Evolutionary conservation across 2,797 vertebrate genomes (phyloP).

Genomic region (Heliangelus exortis): DNA sequence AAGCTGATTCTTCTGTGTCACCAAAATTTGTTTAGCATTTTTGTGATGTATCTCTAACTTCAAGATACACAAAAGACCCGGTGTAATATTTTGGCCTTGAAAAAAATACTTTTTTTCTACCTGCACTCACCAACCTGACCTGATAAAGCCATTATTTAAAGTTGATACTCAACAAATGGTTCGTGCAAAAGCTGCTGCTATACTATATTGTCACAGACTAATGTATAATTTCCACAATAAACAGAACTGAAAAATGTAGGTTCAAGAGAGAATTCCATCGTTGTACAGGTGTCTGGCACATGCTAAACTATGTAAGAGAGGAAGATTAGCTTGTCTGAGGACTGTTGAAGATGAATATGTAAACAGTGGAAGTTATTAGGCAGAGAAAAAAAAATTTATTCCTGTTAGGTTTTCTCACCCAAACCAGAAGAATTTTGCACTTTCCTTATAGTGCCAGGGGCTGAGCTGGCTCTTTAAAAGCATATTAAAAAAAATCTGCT

Average conservation of each 20-base stretch:
- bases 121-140: background rate
- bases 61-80: background rate
- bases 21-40: background rate
- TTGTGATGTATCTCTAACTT: background rate
- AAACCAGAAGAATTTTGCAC: background rate
- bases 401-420: background rate
- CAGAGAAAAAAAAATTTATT: background rate
- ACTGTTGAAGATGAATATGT: background rate
- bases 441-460: background rate
- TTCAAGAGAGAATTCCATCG: background rate
- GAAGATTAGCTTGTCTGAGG: background rate
- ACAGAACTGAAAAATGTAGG: background rate
- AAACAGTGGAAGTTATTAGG: background rate
- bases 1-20: background rate
- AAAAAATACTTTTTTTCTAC: background rate
- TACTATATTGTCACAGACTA: background rate
- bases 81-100: background rate
- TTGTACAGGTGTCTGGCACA: background rate
- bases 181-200: background rate
- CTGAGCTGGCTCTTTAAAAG: background rate
- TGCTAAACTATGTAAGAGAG: background rate
- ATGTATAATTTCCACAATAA: background rate
- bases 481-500: conserved; percentile 31
- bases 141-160: background rate
- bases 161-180: background rate